Conservation (phyloP, 2,113 vertebrate species). For the Pelecanoides urinatrix region DNA sequence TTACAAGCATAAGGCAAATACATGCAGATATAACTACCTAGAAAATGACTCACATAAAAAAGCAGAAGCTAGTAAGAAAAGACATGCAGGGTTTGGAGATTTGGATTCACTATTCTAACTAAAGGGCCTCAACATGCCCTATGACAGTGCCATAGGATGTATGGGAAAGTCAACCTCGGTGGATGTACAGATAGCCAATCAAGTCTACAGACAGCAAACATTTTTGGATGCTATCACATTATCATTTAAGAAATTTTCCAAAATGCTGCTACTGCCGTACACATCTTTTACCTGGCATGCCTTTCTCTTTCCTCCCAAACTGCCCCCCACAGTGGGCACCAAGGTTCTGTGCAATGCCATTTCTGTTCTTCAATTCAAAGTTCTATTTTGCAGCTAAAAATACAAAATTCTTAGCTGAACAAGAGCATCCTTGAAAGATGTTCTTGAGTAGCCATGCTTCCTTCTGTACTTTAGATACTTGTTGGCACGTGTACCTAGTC, state of each 20-base stretch:
- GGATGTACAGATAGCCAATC: neutral
- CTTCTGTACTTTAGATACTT: neutral
- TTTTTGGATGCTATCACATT: neutral
- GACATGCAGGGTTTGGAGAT: neutral
- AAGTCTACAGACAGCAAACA: neutral
- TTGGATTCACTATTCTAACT: neutral
- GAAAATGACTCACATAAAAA: neutral
- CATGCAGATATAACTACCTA: neutral
- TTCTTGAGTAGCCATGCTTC: neutral
- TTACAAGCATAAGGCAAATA: neutral
- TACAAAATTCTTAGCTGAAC: neutral
- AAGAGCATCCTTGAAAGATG: neutral
- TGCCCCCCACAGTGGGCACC: accelerated
- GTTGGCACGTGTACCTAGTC: neutral
- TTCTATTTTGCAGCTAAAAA: neutral
- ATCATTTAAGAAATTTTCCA: neutral
- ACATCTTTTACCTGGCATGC: neutral
- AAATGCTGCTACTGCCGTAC: neutral
- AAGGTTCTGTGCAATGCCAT: neutral
- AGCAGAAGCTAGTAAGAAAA: neutral
- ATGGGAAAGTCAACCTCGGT: neutral
- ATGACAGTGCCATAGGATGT: too few species aligned
- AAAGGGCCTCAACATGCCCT: neutral
- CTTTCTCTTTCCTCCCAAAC: neutral
- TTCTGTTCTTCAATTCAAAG: neutral